Conservation (phyloP, 2,797 vertebrate species). For the Sciurus vulgaris region DNA sequence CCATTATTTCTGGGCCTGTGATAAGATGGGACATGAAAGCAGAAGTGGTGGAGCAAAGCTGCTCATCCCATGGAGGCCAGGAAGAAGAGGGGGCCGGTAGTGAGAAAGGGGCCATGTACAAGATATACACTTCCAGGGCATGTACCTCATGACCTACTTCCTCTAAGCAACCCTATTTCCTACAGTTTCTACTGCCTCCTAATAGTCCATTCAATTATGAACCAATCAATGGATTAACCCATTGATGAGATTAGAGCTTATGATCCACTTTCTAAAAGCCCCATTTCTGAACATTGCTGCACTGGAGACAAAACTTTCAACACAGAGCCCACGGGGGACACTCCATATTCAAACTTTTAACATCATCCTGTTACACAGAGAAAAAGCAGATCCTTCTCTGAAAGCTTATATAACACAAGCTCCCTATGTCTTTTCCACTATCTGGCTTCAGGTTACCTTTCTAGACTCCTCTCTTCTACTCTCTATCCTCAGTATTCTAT, state of each 20-base stretch:
- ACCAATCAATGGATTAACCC: neutral
- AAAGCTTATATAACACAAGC: neutral
- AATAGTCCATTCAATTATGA: neutral
- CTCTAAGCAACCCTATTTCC: neutral
- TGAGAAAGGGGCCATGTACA: neutral
- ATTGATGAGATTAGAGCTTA: neutral
- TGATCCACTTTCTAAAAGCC: neutral
- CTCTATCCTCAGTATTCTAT: neutral
- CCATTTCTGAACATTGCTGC: neutral
- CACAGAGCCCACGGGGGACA: neutral
- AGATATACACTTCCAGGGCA: neutral
- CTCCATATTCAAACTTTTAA: neutral
- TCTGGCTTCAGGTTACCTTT: neutral
- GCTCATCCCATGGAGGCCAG: too few species aligned
- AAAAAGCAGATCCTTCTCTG: neutral
- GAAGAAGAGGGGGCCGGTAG: too few species aligned
- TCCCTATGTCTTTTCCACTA: neutral
- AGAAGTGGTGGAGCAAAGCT: too few species aligned
- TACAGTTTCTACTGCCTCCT: neutral
- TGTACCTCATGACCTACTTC: neutral
- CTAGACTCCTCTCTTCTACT: neutral
- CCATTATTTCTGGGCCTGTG: too few species aligned
- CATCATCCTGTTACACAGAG: neutral
- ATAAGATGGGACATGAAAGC: too few species aligned
- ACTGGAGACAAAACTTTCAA: neutral